Evolutionary conservation across 92 coral and sea anemone species (phyloP).

Genomic region (Porites cylindrica): DNA sequence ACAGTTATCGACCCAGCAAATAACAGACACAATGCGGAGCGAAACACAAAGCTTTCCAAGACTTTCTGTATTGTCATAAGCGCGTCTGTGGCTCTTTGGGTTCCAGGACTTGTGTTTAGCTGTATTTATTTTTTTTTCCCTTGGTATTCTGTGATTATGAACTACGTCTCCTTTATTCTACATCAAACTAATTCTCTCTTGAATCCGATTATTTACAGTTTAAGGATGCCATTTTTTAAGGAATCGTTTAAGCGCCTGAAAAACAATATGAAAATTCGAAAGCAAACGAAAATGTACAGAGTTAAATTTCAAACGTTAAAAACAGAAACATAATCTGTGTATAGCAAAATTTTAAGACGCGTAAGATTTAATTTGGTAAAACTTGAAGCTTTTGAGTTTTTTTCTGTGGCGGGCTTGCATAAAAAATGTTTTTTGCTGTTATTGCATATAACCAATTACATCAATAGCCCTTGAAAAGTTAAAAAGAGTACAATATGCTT

Average conservation of each 20-base stretch:
- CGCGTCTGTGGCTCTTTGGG: constrained; percentile 13
- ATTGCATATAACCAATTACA: too few species aligned
- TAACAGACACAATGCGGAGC: background rate
- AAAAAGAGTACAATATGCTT: too few species aligned
- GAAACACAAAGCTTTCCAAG: background rate
- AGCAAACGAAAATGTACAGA: background rate
- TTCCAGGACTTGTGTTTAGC: background rate
- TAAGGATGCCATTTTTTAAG: background rate
- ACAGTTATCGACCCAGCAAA: background rate
- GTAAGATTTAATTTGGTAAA: too few species aligned
- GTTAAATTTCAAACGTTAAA: background rate
- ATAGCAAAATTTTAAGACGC: too few species aligned
- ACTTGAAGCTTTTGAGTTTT: too few species aligned
- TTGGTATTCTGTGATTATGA: background rate
- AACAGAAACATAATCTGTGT: too few species aligned
- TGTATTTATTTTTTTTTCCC: background rate
- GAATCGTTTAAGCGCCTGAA: background rate
- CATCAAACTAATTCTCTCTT: background rate
- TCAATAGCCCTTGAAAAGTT: too few species aligned
- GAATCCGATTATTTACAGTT: background rate
- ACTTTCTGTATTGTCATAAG: constrained; percentile 10
- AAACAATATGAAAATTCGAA: background rate
- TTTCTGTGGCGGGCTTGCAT: too few species aligned
- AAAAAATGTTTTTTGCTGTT: too few species aligned
- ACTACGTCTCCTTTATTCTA: background rate